Percentiles rank a stretch among this genome's conserved stretches.
Conservation (phyloP, 2,797 vertebrate species). For the Gobio occitaniae region DNA sequence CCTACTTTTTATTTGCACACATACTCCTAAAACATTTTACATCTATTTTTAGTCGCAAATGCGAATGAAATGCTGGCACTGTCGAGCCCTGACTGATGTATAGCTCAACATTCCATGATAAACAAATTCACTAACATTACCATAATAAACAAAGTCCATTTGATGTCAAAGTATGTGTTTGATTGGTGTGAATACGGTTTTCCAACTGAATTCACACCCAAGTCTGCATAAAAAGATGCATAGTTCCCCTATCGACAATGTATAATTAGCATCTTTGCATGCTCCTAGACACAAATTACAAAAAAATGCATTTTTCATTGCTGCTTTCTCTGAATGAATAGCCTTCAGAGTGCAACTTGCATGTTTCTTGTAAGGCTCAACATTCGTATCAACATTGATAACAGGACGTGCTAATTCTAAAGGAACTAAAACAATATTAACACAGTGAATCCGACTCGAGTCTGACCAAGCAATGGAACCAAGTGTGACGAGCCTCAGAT, state of each 20-base stretch:
- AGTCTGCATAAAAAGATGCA: not conserved
- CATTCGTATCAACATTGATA: not conserved
- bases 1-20: not conserved
- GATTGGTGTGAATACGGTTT: not conserved
- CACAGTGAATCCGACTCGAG: not conserved
- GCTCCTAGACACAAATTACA: not conserved
- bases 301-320: constrained; percentile 6
- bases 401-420: not conserved
- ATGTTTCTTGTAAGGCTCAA: not conserved
- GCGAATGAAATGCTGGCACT: not conserved
- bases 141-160: not conserved
- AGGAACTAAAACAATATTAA: not conserved
- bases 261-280: not conserved
- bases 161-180: not conserved
- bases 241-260: not conserved
- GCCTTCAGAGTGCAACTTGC: not conserved
- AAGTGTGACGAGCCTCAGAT: not conserved
- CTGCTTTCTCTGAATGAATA: constrained; percentile 14
- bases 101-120: not conserved
- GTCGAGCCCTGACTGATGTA: no score
- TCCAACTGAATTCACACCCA: not conserved
- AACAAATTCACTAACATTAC: not conserved
- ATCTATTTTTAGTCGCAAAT: not conserved
- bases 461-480: not conserved
- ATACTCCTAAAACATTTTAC: no score